Evolutionary conservation across 2,113 vertebrate genomes (phyloP), one percentile per base, ranked within the genome.

Genomic region (Silurus meridionalis): DNA sequence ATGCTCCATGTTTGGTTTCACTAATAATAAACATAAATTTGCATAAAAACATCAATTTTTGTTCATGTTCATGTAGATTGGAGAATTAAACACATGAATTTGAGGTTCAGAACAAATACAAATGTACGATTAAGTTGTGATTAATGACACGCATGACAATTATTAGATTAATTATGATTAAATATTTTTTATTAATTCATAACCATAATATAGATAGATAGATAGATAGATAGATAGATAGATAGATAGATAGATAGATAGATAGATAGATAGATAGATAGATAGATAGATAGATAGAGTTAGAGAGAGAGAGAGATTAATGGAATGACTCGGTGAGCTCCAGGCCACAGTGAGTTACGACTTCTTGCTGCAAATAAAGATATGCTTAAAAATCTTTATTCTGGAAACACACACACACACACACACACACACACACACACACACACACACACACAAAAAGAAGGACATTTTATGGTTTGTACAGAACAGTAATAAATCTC

Each of bases 371-470:
- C 67, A 86, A 88, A 88, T 91, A 88, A 92, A 92, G 89, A 93
- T 92, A 85, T 93, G 88, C 86, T 91, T 89, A 88, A 92, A 93
- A 90, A 88, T 89, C 90, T 86, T 88, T 86, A 79, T 86, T 82
- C 85, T 88, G 90, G 88, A 93, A 92, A 93, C 19, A 53, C 72
- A 75, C 48, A 53, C 72, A 74, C 19, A 50, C 28, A 69, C 67
- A 46, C 67, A 69, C 67, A 46, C 67, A 69, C 67, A 74, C 46
- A 74, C 71, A 74, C 71, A 74, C 46, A 50, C 17, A 74, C 48
- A 77, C 50, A 53, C 50, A 75, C 37, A 72, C 69, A 72, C 67
- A 71, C 67, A 72, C 8, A 8, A 1, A 92, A 83, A 86, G 15
- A 60, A 81, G 91, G 92, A 93, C 87, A 85, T 83, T 89, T 94